Evolutionary conservation across 2,888 invertebrate species (phyloP), one percentile per base, ranked within the genome.

Genomic region (Heterodera filipjevi): DNA sequence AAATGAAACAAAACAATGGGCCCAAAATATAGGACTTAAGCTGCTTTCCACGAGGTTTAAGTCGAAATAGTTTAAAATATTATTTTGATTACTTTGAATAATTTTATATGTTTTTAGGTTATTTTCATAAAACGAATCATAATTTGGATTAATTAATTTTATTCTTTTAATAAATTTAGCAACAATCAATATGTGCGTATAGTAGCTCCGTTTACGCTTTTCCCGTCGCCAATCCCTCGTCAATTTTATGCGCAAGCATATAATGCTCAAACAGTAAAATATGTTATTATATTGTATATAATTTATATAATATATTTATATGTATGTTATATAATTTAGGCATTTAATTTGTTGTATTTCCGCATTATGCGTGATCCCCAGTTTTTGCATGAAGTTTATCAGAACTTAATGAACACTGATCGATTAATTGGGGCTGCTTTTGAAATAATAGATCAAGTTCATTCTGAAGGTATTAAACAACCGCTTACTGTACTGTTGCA

Each of bases 181-280:
- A n/a, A n/a, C n/a, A n/a, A n/a, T n/a, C n/a, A n/a, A n/a, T n/a
- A n/a, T n/a, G n/a, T n/a, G n/a, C n/a, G n/a, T n/a, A n/a, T n/a
- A n/a, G n/a, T 84, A 30, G 84, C 85, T 12, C 87, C 87, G 10
- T 77, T 86, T 70, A 83, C 86, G 46, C 84, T 87, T 71, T 81
- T 86, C 27, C 87, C 87, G 22, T 84, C 86, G 35, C 84, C 84
- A 39, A 86, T 87, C 77, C 86, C 86, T n/a, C 78, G 82, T 39
- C 79, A 82, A 68, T 81, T 84, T 19, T 86, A 84, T 68, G 78
- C 84, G 32, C 83, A 86, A 66, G 86, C 87, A 19, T 75, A 81
- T 0, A 79, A 83, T 44, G 83, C 85, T 32, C 86, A 87, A 76
- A 81, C 84, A 77, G 86, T 86, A 33, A 71, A 81, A 74, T 71